Base-by-base conservation (phyloP, 2,888 invertebrate species). In the Diarsia mendica region DNA sequence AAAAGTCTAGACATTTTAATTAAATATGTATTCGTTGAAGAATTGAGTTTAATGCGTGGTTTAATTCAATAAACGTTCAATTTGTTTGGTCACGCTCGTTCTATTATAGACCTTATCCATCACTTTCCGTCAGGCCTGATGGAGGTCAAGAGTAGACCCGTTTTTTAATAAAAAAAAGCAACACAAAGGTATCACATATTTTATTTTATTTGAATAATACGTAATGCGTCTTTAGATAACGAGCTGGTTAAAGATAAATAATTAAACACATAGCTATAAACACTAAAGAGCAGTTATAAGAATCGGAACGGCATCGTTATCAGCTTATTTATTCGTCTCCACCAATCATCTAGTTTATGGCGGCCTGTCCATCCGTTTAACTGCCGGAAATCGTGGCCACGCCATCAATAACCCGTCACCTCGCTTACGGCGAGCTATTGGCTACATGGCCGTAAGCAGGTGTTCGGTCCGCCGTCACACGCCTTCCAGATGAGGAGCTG, bases 1-100 rank as follows among this genome's bases (percentile, higher is more conserved):
- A 70, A 74, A 78, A 66, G 80, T 61, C 66, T 72, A 73, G 66
- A 79, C 64, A 58, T 73, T 71, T 71, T 72, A 75, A 81, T 84
- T 78, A 72, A 73, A 48, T 13, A 49, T 66, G 11, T 70, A 61
- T 67, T 39, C 11, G 53, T 48, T 76, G 33, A 11, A 51, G n/a
- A 60, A 68, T 53, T 48, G 13, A 33, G 9, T 64, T 66, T 49
- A 13, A 53, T 33, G 44, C 13, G 46, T 51, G 44, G 39, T 46
- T 67, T 66, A n/a, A 23, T 63, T 61, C 39, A 20, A 53, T 69
- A 28, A 39, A 6, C 39, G 8, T 39, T 39, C 39, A 39, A 39
- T 39, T 39, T 39, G 8, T 39, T 39, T 39, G 6, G 8, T 39
- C 39, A 39, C 8, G 39, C 39, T 39, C 39, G 39, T 39, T 39